Conservation (phyloP, 2,888 invertebrate genomes). For the Hyalella azteca region DNA sequence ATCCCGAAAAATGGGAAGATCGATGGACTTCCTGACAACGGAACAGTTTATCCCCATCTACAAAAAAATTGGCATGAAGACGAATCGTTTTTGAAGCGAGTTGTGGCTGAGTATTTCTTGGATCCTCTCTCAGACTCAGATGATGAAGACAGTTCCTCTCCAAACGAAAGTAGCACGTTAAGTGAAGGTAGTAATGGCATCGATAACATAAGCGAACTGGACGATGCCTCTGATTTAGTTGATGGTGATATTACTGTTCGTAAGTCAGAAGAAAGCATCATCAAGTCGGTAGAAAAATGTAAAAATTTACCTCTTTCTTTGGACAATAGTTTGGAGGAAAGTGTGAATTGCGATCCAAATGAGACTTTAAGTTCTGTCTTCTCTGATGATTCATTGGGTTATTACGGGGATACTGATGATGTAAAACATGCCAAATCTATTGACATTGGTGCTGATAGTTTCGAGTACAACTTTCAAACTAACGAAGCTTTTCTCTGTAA, state of each 20-base stretch:
- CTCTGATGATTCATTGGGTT: conserved; percentile 48
- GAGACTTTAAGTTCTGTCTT: conserved; percentile 45
- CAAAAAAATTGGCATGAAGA: conserved; percentile 45
- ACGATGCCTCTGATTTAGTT: conserved; percentile 41
- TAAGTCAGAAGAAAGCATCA: conserved; percentile 5
- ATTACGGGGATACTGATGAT: conserved; percentile 49
- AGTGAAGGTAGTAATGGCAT: not conserved
- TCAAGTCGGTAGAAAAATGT: not conserved
- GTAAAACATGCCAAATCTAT: too few species aligned
- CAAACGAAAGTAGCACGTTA: not conserved
- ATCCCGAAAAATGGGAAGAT: not conserved
- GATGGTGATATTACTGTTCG: conserved; percentile 39
- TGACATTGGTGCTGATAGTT: too few species aligned
- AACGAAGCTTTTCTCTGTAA: too few species aligned
- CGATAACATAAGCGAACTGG: not conserved
- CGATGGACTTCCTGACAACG: not conserved
- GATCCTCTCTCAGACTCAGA: conserved; percentile 39
- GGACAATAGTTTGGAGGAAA: conserved; percentile 11
- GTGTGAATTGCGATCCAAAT: conserved; percentile 37
- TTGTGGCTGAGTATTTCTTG: conserved; percentile 55
- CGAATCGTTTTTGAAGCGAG: conserved; percentile 48
- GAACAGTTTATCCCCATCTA: not conserved
- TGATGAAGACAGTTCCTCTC: conserved; percentile 17
- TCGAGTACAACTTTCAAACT: too few species aligned
- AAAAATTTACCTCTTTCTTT: not conserved